Evolutionary conservation across 2,113 vertebrate species (phyloP).

Genomic region (Pachypanchax playfairii): DNA sequence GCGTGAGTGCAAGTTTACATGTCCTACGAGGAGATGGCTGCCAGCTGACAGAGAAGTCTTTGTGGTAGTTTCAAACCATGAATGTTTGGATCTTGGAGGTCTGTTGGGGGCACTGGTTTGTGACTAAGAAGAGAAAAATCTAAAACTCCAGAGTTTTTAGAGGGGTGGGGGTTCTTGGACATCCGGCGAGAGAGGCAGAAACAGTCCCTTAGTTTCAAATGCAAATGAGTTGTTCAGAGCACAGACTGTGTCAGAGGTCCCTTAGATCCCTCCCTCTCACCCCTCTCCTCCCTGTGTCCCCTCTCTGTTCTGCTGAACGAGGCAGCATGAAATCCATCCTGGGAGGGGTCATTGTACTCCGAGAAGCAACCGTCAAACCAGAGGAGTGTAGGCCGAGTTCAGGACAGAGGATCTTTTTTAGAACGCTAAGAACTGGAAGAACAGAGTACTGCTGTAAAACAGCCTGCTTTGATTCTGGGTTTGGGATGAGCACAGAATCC

Average conservation of each 20-base stretch:
- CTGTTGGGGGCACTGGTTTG: constrained; percentile 42
- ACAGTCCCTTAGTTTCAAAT: constrained; percentile 59
- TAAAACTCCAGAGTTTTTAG: constrained; percentile 48
- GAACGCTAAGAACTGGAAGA: constrained; percentile 25
- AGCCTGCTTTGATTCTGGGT: constrained; percentile 29
- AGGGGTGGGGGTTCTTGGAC: constrained; percentile 29
- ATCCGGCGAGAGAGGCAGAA: constrained; percentile 63
- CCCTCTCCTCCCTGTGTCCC: constrained; percentile 41
- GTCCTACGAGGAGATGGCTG: constrained; percentile 7
- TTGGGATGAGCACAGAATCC: constrained; percentile 34
- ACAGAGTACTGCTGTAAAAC: constrained; percentile 22
- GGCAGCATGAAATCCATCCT: constrained; percentile 70
- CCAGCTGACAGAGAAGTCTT: constrained; percentile 58
- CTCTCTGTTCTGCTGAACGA: constrained; percentile 47
- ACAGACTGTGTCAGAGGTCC: constrained; percentile 44
- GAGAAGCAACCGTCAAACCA: constrained; percentile 65
- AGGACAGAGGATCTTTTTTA: constrained; percentile 35
- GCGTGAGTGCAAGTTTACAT: constrained; percentile 26
- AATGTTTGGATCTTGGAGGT: constrained; percentile 68
- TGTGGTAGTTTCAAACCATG: constrained; percentile 55
- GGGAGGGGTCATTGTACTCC: constrained; percentile 64
- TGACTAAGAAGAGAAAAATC: constrained; percentile 53
- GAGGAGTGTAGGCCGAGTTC: constrained; percentile 33
- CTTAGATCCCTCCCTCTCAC: constrained; percentile 33
- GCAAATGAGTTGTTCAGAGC: constrained; percentile 63